Base-by-base conservation (phyloP, 2,888 invertebrate genomes). In the Crioceris asparagi region DNA sequence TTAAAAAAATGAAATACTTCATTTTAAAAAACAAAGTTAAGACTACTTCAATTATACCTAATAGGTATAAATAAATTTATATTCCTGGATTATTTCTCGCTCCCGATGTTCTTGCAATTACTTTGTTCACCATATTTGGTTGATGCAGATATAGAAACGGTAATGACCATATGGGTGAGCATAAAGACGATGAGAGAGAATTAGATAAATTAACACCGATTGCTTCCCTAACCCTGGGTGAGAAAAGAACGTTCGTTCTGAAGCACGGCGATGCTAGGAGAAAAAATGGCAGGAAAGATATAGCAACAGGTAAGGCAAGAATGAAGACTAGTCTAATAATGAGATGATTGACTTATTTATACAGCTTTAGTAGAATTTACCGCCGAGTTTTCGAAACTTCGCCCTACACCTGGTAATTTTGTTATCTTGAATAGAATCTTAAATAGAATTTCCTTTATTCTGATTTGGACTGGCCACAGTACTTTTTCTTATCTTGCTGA, bases 151-250 rank as follows among this genome's bases (percentile, higher is more conserved):
- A 81, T 53, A 68, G 72, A 53, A 70, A 78, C 62, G 81, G 81
- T 8, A 57, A 60, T 26, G 80, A 82, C 55, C 73, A 78, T 48
- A 79, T 82, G 61, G 79, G 81, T 7, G 79, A 79, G 51, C 81
- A 82, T 51, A 68, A 75, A 53, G 82, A 82, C 54, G 76, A 77
- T 51, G 81, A 83, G 62, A 69, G 69, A 8, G 80, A 80, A 44
- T 61, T 82, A 40, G 77, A 75, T 49, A 65, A 64, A 6, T 59
- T 59, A 3, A 67, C 65, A 30, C 77, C 81, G 0, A 82, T 81
- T 47, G 79, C 79, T 3, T 81, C 81, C 1, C 56, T 82, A 15
- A 76, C 78, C 4, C 61, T 82, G 8, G 81, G 82, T 0, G 74
- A 76, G 56, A 59, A 69, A 35, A 65, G 81, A 48, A 70, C 74